Percentiles rank a stretch among this genome's conserved stretches.
These are phyloP conservation scores for Schizopygopsis malacanthus DNA, from an alignment of 2,797 vertebrate species.

Conservation along the genomic window DNA sequence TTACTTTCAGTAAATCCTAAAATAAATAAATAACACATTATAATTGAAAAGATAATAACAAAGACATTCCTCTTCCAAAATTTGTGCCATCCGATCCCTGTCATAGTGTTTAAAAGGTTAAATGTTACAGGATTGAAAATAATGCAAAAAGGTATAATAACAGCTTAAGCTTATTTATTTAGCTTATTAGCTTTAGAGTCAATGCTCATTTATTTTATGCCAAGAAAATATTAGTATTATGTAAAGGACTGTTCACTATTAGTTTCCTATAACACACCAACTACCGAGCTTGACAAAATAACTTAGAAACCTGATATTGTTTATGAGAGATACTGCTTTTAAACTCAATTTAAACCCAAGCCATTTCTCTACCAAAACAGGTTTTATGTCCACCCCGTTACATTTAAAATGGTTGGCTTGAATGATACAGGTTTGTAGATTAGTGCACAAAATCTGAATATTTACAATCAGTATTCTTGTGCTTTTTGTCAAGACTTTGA, in stretches of 20 bases:
- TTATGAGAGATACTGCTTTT: neutral
- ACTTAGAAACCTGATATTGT: neutral
- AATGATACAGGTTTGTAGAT: neutral
- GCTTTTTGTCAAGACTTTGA: neutral
- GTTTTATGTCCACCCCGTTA: neutral
- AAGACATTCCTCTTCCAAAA: neutral
- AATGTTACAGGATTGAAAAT: too few species aligned
- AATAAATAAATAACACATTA: neutral
- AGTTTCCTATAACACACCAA: neutral
- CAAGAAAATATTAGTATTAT: neutral
- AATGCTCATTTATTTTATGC: neutral
- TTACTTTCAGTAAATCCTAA: neutral
- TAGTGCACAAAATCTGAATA: neutral
- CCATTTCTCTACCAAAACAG: neutral
- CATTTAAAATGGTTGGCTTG: neutral
- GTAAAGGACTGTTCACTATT: neutral
- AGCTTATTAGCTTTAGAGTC: too few species aligned
- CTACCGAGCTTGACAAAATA: neutral
- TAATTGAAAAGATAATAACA: neutral
- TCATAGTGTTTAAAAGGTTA: neutral
- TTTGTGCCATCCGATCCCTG: neutral
- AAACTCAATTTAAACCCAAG: neutral
- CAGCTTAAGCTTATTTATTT: too few species aligned
- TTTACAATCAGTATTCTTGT: neutral
- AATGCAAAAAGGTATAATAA: neutral